Evolutionary conservation across 30 jellyfish, hydroid and myxozoan genomes (phyloP).

Genomic region (Chironex yamaguchii): DNA sequence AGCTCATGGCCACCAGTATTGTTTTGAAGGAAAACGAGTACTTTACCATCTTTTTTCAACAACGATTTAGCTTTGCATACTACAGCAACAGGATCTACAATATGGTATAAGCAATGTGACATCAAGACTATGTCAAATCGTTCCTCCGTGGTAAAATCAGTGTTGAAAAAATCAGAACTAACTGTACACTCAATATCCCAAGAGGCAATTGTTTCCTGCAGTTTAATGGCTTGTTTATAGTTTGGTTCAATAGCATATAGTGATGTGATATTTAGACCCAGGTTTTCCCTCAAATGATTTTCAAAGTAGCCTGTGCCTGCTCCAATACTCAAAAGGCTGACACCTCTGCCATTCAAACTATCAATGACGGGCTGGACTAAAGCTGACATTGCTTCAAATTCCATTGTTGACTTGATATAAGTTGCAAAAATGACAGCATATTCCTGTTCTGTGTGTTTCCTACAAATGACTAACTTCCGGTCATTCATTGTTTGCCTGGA

Average conservation of each 20-base stretch:
- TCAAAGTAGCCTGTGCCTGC: conserved; percentile 71
- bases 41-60: conserved; percentile 3
- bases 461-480: no score
- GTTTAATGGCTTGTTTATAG: background rate
- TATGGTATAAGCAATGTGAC: conserved; percentile 60
- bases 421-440: no score
- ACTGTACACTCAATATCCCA: conserved; percentile 18
- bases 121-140: conserved; percentile 48
- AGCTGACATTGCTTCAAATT: conserved; percentile 1
- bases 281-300: conserved; percentile 3
- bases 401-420: no score
- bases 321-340: conserved; percentile 58
- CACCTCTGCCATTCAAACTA: conserved; percentile 7
- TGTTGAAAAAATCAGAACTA: conserved; percentile 20
- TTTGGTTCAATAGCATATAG: conserved; percentile 62
- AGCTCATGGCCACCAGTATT: conserved; percentile 18
- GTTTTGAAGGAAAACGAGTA: background rate
- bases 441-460: no score
- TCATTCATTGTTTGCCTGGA: no score
- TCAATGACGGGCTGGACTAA: conserved; percentile 15
- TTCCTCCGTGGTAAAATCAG: conserved; percentile 4
- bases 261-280: background rate
- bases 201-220: background rate
- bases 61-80: conserved; percentile 15
- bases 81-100: background rate